phyloP scores from a whole-genome alignment of 1,140 invertebrate genomes.

The Pogonus chalceus region DNA sequence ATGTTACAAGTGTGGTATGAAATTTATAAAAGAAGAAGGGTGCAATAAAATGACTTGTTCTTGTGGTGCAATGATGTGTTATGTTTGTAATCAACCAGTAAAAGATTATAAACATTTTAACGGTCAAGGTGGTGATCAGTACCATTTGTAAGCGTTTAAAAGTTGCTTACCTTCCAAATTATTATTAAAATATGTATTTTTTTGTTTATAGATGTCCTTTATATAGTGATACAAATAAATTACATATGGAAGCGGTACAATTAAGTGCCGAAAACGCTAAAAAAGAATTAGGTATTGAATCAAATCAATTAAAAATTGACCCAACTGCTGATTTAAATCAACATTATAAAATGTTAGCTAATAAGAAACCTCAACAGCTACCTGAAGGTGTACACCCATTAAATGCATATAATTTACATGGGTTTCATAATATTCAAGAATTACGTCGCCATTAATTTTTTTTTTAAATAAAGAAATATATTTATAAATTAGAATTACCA shows the following conservation, averaged over 20 bases:
- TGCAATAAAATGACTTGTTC: slow-evolving; percentile 62
- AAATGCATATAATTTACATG: too few species aligned
- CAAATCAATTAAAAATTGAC: slow-evolving; percentile 23
- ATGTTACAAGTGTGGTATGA: slow-evolving; percentile 47
- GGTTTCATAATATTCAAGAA: too few species aligned
- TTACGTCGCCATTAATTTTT: too few species aligned
- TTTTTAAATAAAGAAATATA: too few species aligned
- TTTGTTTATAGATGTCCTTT: slow-evolving; percentile 23
- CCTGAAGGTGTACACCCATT: too few species aligned
- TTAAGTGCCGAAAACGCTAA: slow-evolving; percentile 21
- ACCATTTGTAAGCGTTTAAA: slow-evolving; percentile 22
- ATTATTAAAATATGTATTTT: slow-evolving; percentile 4
- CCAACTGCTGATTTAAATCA: slow-evolving; percentile 21
- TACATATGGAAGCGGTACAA: slow-evolving; percentile 21
- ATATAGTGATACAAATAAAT: slow-evolving; percentile 22
- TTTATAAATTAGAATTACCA: too few species aligned
- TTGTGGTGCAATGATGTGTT: slow-evolving; percentile 60
- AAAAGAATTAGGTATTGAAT: slow-evolving; percentile 19
- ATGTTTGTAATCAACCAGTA: slow-evolving; percentile 49
- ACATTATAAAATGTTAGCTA: slow-evolving; percentile 9
- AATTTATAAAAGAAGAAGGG: slow-evolving; percentile 53
- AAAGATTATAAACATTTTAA: slow-evolving; percentile 51
- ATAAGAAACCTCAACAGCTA: background rate
- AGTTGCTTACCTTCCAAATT: background rate
- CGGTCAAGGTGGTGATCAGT: slow-evolving; percentile 31